These are phyloP conservation scores for Lepidochrysops patricia DNA, from an alignment of 2,888 invertebrate genomes.

Conservation along the genomic window DNA sequence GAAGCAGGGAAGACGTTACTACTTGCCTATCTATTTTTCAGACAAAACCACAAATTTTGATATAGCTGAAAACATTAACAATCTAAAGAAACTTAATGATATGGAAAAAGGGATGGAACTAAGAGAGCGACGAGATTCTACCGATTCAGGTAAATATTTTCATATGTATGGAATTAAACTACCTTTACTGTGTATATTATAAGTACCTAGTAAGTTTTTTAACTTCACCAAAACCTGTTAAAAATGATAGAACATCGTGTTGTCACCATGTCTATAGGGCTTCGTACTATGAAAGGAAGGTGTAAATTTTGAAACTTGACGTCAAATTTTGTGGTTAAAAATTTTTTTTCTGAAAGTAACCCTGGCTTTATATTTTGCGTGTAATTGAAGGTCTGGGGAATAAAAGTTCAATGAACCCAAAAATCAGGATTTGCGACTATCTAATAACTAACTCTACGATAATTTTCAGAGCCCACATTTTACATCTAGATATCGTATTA, in stretches of 20 bases:
- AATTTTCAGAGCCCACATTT: neutral
- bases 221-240: too few species aligned
- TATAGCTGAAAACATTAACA: slow-evolving; percentile 28
- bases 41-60: slow-evolving; percentile 37
- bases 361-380: too few species aligned
- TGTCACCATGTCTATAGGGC: too few species aligned
- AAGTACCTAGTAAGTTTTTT: too few species aligned
- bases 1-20: too few species aligned
- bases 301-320: too few species aligned
- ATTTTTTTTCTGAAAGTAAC: too few species aligned
- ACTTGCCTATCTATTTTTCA: slow-evolving; percentile 23
- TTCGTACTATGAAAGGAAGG: too few species aligned
- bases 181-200: too few species aligned
- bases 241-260: too few species aligned
- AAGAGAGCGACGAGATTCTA: slow-evolving; percentile 41
- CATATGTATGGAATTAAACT: neutral
- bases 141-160: slow-evolving; percentile 39
- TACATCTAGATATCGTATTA: neutral
- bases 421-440: neutral
- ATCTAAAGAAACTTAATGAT: slow-evolving; percentile 31
- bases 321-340: too few species aligned
- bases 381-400: too few species aligned
- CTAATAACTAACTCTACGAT: neutral
- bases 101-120: slow-evolving; percentile 40
- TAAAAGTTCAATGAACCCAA: neutral